A percentile compares a stretch with the other conserved stretches of the same genome.
Evolutionary conservation across 2,797 vertebrate genomes (phyloP).

Genomic region (Dendrocincla fuliginosa): DNA sequence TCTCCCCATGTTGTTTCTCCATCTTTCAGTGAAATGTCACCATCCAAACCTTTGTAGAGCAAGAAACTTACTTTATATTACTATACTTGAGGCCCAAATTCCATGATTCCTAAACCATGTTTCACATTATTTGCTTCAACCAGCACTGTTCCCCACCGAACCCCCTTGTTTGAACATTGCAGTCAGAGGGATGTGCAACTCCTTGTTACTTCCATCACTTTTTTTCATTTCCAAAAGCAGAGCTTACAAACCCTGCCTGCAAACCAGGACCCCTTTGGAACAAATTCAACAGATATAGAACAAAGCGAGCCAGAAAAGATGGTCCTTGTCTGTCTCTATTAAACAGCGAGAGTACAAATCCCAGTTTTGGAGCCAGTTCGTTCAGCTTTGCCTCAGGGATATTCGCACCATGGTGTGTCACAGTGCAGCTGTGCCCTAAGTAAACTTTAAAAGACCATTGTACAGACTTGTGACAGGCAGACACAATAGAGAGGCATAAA

Average conservation of each 20-base stretch:
- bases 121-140: background rate
- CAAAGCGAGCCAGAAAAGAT: background rate
- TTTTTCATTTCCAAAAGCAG: background rate
- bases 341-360: background rate
- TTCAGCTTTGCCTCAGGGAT: conserved; percentile 7
- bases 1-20: background rate
- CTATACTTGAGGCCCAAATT: background rate
- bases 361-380: background rate
- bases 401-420: background rate
- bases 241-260: background rate
- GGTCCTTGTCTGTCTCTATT: background rate
- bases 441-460: conserved; percentile 1
- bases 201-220: background rate
- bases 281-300: background rate
- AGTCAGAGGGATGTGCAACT: accelerated
- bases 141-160: background rate
- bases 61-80: background rate
- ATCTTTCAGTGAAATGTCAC: background rate
- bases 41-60: background rate
- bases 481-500: background rate
- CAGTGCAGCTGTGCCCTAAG: background rate
- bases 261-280: background rate
- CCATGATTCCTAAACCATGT: background rate
- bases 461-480: background rate
- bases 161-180: background rate